Percentiles rank a stretch among this genome's conserved stretches.
phyloP scores from a whole-genome alignment of 2,113 vertebrate species.

The Cathartes aura region DNA sequence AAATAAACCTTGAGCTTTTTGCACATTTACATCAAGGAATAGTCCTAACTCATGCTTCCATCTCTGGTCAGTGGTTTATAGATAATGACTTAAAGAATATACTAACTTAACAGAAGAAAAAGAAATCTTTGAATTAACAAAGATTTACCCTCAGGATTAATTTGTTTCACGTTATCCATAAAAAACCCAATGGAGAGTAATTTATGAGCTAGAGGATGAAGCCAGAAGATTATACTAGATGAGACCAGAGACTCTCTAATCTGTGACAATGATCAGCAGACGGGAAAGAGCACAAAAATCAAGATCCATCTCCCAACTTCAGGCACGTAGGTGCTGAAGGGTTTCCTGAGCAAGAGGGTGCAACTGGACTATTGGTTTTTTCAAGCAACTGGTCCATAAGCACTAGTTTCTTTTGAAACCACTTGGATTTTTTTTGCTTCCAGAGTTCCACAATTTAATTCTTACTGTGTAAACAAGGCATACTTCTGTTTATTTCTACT shows the following conservation, averaged over 20 bases:
- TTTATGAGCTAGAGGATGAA: background rate
- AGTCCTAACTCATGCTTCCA: background rate
- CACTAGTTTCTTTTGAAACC: background rate
- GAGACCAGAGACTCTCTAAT: background rate
- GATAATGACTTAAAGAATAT: background rate
- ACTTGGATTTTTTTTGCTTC: background rate
- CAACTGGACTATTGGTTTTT: background rate
- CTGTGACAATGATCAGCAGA: background rate
- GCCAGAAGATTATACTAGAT: background rate
- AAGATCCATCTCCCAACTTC: background rate
- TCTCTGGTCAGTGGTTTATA: background rate
- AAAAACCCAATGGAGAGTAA: background rate
- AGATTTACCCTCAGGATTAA: background rate
- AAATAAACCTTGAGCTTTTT: background rate
- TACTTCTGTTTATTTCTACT: background rate
- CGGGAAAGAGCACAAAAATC: background rate
- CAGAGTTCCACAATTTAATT: background rate
- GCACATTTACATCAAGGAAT: background rate
- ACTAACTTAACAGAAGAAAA: background rate
- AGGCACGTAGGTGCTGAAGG: background rate
- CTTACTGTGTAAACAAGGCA: background rate
- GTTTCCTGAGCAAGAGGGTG: background rate
- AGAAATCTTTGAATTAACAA: background rate
- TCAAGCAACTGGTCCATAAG: background rate
- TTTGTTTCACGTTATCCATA: background rate